These are phyloP conservation scores for Pituophis catenifer DNA, from an alignment of 2,113 vertebrate genomes.

Conservation along the genomic window DNA sequence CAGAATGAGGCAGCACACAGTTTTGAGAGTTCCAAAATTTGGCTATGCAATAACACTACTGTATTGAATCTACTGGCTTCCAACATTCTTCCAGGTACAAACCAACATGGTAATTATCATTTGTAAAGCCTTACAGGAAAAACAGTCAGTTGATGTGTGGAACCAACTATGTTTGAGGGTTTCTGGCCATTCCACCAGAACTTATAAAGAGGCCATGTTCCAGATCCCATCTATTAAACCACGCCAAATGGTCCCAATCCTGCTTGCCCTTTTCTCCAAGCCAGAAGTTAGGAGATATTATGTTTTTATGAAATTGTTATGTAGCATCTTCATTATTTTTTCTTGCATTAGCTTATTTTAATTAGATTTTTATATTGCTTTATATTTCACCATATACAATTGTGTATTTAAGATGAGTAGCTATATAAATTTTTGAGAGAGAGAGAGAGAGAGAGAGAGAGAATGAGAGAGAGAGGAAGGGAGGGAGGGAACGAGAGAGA, in stretches of 20 bases:
- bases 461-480: no score
- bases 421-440: background rate
- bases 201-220: background rate
- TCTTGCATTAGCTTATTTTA: background rate
- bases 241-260: background rate
- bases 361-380: background rate
- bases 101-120: background rate
- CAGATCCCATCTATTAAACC: background rate
- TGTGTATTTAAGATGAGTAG: background rate
- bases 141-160: background rate
- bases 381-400: background rate
- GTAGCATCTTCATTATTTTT: background rate
- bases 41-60: background rate
- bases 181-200: background rate
- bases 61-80: background rate
- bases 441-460: no score
- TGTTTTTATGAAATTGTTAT: background rate
- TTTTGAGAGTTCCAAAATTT: background rate
- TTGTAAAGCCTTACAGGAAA: background rate
- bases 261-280: background rate
- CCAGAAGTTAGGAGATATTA: background rate
- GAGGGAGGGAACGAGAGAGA: no score
- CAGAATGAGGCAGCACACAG: background rate
- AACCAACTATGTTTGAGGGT: background rate
- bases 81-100: background rate